A percentile compares a stretch with the other conserved stretches of the same genome.
These are phyloP conservation scores for Sthenelais limicola DNA, from an alignment of 2,888 invertebrate genomes.

Conservation along the genomic window DNA sequence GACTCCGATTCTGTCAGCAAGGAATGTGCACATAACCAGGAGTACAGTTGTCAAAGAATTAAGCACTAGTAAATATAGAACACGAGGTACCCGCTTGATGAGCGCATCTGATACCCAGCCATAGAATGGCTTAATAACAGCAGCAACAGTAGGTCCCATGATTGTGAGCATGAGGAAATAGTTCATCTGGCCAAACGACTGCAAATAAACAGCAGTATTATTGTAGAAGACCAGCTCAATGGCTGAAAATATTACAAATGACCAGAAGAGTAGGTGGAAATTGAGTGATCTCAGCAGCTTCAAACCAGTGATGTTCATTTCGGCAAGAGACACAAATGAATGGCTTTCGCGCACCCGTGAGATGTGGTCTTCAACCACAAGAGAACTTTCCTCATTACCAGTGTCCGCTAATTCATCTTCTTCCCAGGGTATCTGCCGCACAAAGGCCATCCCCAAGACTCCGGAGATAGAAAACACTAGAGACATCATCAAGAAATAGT, in stretches of 20 bases:
- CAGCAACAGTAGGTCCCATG: conserved; percentile 56
- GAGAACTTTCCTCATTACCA: conserved; percentile 36
- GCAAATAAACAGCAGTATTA: conserved; percentile 59
- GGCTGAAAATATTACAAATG: conserved; percentile 58
- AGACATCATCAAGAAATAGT: conserved; percentile 57
- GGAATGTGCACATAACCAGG: conserved; percentile 56
- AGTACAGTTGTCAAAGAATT: conserved; percentile 56
- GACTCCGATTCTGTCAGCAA: conserved; percentile 53
- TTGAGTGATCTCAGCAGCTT: conserved; percentile 54
- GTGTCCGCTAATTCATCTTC: conserved; percentile 21
- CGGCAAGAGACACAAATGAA: background rate
- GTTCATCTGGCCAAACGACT: conserved; percentile 56
- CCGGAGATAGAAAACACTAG: conserved; percentile 54
- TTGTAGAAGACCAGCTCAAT: conserved; percentile 59
- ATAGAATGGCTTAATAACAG: conserved; percentile 56
- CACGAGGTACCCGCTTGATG: conserved; percentile 56
- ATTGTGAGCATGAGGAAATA: conserved; percentile 58
- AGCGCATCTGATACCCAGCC: conserved; percentile 58
- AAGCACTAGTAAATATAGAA: conserved; percentile 53
- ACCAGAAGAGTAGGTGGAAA: conserved; percentile 60
- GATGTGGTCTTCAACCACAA: conserved; percentile 37
- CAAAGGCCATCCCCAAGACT: conserved; percentile 53
- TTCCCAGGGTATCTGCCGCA: conserved; percentile 49
- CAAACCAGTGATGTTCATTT: conserved; percentile 54
- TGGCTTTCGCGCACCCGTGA: conserved; percentile 3